These are phyloP conservation scores for Chymomyza amoena DNA, from an alignment of 2,888 invertebrate species.

Conservation along the genomic window DNA sequence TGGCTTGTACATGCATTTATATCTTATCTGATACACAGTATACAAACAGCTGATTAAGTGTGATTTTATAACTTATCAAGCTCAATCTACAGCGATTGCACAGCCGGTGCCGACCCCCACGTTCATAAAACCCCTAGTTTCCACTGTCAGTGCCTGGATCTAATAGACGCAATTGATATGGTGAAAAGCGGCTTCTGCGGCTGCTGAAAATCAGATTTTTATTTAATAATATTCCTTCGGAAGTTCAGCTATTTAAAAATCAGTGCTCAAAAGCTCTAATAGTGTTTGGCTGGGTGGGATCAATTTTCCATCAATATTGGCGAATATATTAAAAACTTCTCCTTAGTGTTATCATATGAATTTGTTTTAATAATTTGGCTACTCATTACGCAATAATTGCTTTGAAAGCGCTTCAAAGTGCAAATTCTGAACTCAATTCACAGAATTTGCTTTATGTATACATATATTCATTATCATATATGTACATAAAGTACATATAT, in stretches of 20 bases:
- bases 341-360: background rate
- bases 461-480: too few species aligned
- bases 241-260: too few species aligned
- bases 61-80: background rate
- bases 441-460: background rate
- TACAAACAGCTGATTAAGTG: background rate
- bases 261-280: too few species aligned
- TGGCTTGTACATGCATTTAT: background rate
- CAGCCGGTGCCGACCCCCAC: background rate
- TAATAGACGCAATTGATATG: too few species aligned
- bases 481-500: too few species aligned
- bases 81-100: background rate
- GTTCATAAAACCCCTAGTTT: too few species aligned
- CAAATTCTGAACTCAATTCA: background rate
- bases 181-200: too few species aligned
- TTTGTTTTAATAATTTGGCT: background rate
- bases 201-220: too few species aligned
- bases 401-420: background rate
- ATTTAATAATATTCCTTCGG: too few species aligned
- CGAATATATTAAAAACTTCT: background rate
- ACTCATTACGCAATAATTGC: background rate
- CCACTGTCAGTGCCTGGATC: too few species aligned
- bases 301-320: background rate
- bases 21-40: background rate
- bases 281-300: too few species aligned